These are phyloP conservation scores for Octodon degus DNA, from an alignment of 2,113 vertebrate species.

Conservation along the genomic window DNA sequence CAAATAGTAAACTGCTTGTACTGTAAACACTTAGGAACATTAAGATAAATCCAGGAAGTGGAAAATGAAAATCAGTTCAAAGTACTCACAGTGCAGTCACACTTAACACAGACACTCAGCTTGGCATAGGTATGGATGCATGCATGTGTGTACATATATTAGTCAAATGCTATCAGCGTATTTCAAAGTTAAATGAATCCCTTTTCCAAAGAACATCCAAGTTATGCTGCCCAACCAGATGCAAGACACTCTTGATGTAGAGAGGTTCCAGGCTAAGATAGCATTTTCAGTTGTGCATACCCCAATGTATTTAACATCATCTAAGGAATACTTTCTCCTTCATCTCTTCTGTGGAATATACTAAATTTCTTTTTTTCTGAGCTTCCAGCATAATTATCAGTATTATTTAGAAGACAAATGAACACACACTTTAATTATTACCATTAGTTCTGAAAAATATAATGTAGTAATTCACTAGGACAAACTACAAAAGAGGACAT, in stretches of 20 bases:
- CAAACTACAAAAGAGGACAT: neutral
- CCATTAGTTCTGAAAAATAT: conserved; percentile 32
- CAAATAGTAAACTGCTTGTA: conserved; percentile 26
- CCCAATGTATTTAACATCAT: conserved; percentile 13
- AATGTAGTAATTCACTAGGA: neutral
- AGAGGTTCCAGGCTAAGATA: neutral
- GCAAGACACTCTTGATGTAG: neutral
- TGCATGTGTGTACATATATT: neutral
- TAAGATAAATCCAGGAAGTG: neutral
- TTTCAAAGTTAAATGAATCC: neutral
- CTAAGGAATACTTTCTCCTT: conserved; percentile 3
- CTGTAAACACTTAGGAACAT: neutral
- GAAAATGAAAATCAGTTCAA: neutral
- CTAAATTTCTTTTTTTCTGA: conserved; percentile 42
- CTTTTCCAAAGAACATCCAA: neutral
- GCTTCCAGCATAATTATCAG: conserved; percentile 56
- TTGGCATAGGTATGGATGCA: too few species aligned
- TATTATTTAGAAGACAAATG: conserved; percentile 30
- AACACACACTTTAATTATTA: conserved; percentile 53
- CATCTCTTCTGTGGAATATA: conserved; percentile 26
- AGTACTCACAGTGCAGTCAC: neutral
- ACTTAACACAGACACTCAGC: neutral
- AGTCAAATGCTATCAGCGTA: neutral
- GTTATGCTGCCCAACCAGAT: neutral
- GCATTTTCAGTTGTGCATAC: neutral